These are phyloP conservation scores for Distichodus sexfasciatus DNA, from an alignment of 2,797 vertebrate species.

Conservation along the genomic window DNA sequence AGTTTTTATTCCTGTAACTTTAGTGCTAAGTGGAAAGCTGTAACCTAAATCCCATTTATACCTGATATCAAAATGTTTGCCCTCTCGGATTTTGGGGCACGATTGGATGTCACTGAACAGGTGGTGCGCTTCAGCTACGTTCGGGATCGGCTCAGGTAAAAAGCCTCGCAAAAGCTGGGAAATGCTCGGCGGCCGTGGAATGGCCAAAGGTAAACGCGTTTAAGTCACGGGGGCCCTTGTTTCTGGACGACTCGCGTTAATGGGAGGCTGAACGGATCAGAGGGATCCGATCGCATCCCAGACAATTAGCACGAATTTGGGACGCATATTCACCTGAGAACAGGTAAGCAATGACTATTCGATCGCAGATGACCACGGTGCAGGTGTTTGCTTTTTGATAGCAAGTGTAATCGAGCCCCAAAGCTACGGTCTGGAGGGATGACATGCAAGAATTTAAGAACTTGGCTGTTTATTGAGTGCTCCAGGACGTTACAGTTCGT, in stretches of 20 bases:
- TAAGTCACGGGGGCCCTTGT: neutral
- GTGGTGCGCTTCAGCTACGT: neutral
- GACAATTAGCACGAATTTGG: neutral
- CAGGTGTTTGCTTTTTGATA: conserved; percentile 8
- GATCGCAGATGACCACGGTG: neutral
- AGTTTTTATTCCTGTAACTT: conserved; percentile 23
- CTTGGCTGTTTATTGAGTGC: neutral
- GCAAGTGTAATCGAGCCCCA: neutral
- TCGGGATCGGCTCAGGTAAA: neutral
- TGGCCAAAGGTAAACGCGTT: conserved; percentile 9
- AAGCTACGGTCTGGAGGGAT: neutral
- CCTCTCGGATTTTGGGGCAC: neutral
- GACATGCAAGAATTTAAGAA: neutral
- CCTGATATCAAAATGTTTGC: neutral
- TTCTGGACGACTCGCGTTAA: neutral
- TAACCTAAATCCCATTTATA: conserved; percentile 17
- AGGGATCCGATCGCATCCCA: conserved; percentile 14
- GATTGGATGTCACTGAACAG: neutral
- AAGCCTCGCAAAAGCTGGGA: neutral
- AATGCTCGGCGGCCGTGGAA: neutral
- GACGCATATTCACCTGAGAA: neutral
- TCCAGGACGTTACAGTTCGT: neutral
- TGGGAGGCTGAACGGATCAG: conserved; percentile 1
- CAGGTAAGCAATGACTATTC: conserved; percentile 17
- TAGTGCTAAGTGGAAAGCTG: neutral